Evolutionary conservation across 2,888 invertebrate genomes (phyloP), one percentile per base, ranked within the genome.

Genomic region (Brachypalpus laphriformis): DNA sequence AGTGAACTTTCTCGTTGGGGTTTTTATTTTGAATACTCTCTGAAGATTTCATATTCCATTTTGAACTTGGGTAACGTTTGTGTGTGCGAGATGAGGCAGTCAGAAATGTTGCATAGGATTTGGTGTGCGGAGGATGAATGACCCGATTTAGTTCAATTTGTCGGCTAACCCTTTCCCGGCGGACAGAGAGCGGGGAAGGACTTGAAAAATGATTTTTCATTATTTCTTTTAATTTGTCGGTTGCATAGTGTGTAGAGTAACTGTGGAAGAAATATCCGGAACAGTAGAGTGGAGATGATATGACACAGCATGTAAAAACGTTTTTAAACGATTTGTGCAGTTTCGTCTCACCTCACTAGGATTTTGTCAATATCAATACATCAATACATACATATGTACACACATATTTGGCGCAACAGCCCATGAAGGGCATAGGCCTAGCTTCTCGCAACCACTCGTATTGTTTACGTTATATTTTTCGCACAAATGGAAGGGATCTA

Each of bases 1-100:
- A 82, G 78, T 82, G 82, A 82, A 82, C 82, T 78, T 78, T 82
- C 68, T 61, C 54, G 70, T 54, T 70, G 70, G 16, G 61, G 42
- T 56, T 74, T 45, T 45, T 49, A 5, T n/a, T 61, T 28, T 25
- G 57, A 42, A 75, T 54, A 57, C 74, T 20, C 57, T 68, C 34
- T 14, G 31, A 51, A 49, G 71, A 47, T 77, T 77, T 77, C 31
- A 82, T 71, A 82, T 77, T 82, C 77, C 77, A 59, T 66, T 82
- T 71, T 76, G 59, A 77, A 76, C 45, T 82, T 59, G 57, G 59
- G 14, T 75, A 75, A 59, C 25, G 47, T 45, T 81, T 59, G 42
- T 72, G 65, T 61, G 65, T 57, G 31, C 45, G 25, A 70, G 42
- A 70, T 63, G 45, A 68, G 56, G 54, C 45, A 75, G 82, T 54